These are phyloP conservation scores for Formicarius rufipectus DNA, from an alignment of 2,113 vertebrate genomes.

Conservation along the genomic window DNA sequence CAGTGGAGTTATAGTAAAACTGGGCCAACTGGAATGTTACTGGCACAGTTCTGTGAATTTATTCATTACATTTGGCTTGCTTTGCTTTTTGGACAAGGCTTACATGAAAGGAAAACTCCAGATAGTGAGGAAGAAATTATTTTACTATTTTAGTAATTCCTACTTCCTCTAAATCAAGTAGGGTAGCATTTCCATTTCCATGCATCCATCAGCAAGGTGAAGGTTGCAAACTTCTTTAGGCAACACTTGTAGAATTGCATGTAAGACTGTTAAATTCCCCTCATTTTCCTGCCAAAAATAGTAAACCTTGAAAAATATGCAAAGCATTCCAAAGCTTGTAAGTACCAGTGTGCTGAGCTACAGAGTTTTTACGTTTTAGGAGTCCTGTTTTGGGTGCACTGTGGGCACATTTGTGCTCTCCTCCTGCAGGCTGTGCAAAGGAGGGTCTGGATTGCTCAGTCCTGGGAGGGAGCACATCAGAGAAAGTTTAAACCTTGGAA, in stretches of 20 bases:
- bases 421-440: background rate
- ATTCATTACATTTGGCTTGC: background rate
- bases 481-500: background rate
- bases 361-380: background rate
- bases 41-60: background rate
- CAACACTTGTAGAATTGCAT: background rate
- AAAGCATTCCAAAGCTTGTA: background rate
- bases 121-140: background rate
- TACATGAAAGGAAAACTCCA: background rate
- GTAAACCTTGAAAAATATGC: background rate
- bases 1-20: background rate
- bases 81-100: background rate
- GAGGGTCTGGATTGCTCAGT: background rate
- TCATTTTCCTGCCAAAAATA: background rate
- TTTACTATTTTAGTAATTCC: background rate
- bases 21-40: background rate
- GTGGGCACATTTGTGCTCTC: background rate
- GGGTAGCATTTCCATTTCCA: background rate
- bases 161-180: background rate
- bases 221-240: background rate
- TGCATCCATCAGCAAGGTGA: fast-evolving
- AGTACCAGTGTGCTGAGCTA: background rate
- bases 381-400: background rate
- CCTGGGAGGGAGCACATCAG: background rate
- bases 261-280: background rate